phyloP scores from a whole-genome alignment of 2,888 invertebrate species.

The Dioctria linearis region DNA sequence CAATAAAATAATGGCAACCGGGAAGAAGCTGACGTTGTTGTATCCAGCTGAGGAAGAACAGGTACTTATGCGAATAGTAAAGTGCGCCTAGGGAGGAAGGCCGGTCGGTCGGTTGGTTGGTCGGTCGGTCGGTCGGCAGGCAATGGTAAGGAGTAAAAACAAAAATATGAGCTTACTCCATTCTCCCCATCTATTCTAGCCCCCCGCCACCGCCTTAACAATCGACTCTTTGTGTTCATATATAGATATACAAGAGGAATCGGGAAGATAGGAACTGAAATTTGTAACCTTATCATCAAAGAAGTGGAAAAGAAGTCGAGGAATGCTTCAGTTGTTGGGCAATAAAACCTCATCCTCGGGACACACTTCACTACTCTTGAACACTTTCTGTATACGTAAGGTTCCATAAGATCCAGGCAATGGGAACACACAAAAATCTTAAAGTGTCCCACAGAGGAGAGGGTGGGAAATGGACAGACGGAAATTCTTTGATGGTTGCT shows the following conservation, averaged over 20 bases:
- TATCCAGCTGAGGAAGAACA: slow-evolving; percentile 25
- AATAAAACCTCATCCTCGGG: slow-evolving; percentile 45
- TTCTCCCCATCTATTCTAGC: background rate
- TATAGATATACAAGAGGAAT: background rate
- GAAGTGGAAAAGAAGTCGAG: slow-evolving; percentile 51
- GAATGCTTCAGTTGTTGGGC: slow-evolving; percentile 51
- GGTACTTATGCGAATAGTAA: slow-evolving; percentile 48
- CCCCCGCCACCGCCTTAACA: background rate
- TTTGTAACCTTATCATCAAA: slow-evolving; percentile 52
- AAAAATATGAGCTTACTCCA: slow-evolving; percentile 41
- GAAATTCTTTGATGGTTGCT: slow-evolving; percentile 48
- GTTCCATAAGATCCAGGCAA: background rate
- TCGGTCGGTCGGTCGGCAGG: background rate
- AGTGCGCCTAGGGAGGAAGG: slow-evolving; percentile 26
- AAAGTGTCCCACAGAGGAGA: slow-evolving; percentile 29
- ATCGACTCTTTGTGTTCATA: background rate
- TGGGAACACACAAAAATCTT: slow-evolving; percentile 33
- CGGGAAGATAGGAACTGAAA: slow-evolving; percentile 35
- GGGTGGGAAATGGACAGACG: slow-evolving; percentile 26
- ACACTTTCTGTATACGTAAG: background rate
- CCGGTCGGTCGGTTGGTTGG: background rate
- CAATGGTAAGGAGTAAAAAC: slow-evolving; percentile 13
- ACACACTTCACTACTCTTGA: slow-evolving; percentile 5
- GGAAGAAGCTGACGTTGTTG: slow-evolving; percentile 28
- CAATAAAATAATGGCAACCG: slow-evolving; percentile 51